These are phyloP conservation scores for Montipora efflorescens DNA, from an alignment of 64 coral and sea anemone genomes.

Conservation along the genomic window DNA sequence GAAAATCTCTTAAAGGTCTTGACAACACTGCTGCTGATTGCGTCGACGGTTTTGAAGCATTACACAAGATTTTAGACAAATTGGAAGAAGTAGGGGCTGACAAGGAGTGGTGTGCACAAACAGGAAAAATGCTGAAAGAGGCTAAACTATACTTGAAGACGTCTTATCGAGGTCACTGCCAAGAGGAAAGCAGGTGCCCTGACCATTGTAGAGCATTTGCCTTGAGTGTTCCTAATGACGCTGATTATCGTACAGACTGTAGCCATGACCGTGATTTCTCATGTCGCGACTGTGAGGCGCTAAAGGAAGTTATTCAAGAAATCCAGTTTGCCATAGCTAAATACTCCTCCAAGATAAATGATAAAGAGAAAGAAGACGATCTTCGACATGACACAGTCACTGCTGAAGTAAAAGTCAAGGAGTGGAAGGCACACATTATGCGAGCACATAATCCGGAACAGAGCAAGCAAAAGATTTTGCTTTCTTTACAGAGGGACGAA, in stretches of 20 bases:
- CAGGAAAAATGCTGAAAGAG: background rate
- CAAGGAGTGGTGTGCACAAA: slow-evolving; percentile 45
- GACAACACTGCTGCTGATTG: background rate
- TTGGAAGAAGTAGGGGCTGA: slow-evolving; percentile 4
- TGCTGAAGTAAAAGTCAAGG: background rate
- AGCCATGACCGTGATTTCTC: background rate
- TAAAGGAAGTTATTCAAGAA: background rate
- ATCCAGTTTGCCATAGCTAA: background rate
- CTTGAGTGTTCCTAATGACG: slow-evolving; percentile 6
- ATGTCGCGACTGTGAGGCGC: too few relatives aligned
- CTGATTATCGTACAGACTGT: background rate
- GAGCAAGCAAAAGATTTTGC: slow-evolving; percentile 41
- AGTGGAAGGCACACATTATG: slow-evolving; percentile 56
- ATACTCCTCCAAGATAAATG: background rate
- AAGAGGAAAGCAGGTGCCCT: background rate
- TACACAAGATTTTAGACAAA: slow-evolving; percentile 15
- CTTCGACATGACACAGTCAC: slow-evolving; percentile 2
- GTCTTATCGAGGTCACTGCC: background rate
- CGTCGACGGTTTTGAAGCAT: background rate
- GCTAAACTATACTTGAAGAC: slow-evolving; percentile 41
- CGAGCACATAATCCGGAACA: slow-evolving; percentile 49
- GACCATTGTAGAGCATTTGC: slow-evolving; percentile 24
- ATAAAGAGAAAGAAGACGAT: slow-evolving; percentile 7
- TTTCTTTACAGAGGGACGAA: slow-evolving; percentile 14
- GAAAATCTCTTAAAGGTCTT: slow-evolving; percentile 48